Base-by-base conservation (phyloP, 2,888 invertebrate species). In the Leptopilina drosophilae region DNA sequence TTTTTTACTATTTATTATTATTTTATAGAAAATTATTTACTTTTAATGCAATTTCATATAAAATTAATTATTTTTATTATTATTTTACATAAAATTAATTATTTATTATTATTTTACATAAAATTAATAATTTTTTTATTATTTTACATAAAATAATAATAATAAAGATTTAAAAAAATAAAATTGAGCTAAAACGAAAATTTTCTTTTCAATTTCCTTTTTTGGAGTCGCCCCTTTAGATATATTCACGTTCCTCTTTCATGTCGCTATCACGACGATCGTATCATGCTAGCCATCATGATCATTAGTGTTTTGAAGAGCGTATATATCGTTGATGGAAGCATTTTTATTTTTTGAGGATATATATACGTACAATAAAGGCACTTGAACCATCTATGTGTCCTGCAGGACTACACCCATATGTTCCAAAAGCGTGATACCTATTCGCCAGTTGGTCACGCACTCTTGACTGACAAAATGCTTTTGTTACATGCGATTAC, bases 371-470 rank as follows among this genome's bases (percentile, higher is more conserved):
- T 20, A 20, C 20, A 20, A 83, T 81, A 80, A 81, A 79, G 82
- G 80, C 82, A 77, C 81, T 84, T 80, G 73, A 82, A 78, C 49
- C 64, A 81, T 75, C 81, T 77, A 64, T 76, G 33, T 64, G 84
- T 83, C 80, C 81, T 83, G 81, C 80, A 83, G 81, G 79, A 79
- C 81, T 80, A 78, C 12, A 49, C 83, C 79, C 86, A 84, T 85
- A 83, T 84, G 83, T 83, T 82, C 77, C 67, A 78, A 83, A 84
- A 81, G 81, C 77, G 76, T 78, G 82, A 83, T 82, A 82, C 76
- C 77, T 77, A 59, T 78, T 80, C 81, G 86, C 86, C 89, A 90
- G 89, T 89, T 89, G 90, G 88, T 85, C 87, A 79, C 80, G 77
- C 80, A 80, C 85, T 84, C 81, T 85, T 81, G 76, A 82, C 81